Base-by-base conservation (phyloP, 2,113 vertebrate genomes). In the western clawed frog (Xenopus tropicalis) region DNA sequence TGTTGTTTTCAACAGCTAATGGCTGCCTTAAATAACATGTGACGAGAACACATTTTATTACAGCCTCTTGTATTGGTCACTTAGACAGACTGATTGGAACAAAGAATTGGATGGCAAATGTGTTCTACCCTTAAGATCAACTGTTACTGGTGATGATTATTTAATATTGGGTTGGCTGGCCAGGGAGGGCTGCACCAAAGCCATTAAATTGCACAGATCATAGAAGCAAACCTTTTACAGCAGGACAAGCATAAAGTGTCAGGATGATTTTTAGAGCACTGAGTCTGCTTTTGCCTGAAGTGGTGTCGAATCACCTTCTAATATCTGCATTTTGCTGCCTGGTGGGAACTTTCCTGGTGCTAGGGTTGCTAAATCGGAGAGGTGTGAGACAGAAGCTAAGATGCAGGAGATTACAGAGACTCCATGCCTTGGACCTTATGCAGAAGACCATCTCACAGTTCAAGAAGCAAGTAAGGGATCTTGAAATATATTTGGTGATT, bases 391-490 rank as follows among this genome's bases (percentile, higher is more conserved):
- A 79, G 72, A 84, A 77, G 74, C 80, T 83, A 73, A 52, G 78
- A 3, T 79, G 79, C 42, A 80, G 63, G 0, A 76, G 78, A 14
- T 63, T 22, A 20, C 20, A 43, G 21, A 13, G 14, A 21, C 52
- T 78, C 13, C 42, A 77, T 61, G 74, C 76, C 22, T 21, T 85
- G 71, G 61, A 79, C 0, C 67, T 12, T 11, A 86, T 81, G 84
- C 80, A 86, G 63, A 83, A 79, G 21, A 77, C 71, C 51, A 58
- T 65, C 66, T 0, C 0, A 19, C 74, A 25, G 44, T 77, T 82
- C n/a, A 82, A 84, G 52, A 67, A 81, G 78, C 68, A 83, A 81
- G 84, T 86, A 70, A 42, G 14, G n/a, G n/a, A 4, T 48, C 46
- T 17, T 10, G 3, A 48, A 48, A 48, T 17, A 11, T 48, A 13